Percentiles rank a stretch among this genome's conserved stretches.
phyloP scores from a whole-genome alignment of 2,797 vertebrate species.

The Geotrypetes seraphini region DNA sequence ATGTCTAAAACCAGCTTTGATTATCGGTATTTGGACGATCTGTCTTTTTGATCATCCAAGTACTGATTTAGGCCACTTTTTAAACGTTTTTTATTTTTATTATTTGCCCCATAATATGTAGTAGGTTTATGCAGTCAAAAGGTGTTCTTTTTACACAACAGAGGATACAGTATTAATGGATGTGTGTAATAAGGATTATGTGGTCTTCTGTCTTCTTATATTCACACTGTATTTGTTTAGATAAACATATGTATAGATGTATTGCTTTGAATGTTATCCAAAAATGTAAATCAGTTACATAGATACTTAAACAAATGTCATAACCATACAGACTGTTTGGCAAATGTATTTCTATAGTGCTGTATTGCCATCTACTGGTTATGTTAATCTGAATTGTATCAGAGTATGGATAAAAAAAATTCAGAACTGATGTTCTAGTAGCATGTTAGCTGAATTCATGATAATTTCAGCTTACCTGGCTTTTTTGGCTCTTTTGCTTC shows the following conservation, averaged over 20 bases:
- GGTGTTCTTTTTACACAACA: too few species aligned
- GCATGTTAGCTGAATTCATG: not conserved
- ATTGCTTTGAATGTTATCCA: conserved; percentile 31
- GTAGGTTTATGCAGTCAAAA: too few species aligned
- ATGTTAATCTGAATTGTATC: not conserved
- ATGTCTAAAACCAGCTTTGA: too few species aligned
- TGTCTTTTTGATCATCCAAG: too few species aligned
- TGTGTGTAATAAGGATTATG: too few species aligned
- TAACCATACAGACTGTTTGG: conserved; percentile 23
- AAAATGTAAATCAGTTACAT: conserved; percentile 36
- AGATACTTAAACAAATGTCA: conserved; percentile 31
- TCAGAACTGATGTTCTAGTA: not conserved
- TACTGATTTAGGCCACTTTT: too few species aligned
- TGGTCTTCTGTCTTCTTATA: too few species aligned
- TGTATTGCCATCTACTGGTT: conserved; percentile 53
- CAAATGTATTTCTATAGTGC: conserved; percentile 30
- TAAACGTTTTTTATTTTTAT: too few species aligned
- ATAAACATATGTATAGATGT: conserved; percentile 31
- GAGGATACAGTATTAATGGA: too few species aligned
- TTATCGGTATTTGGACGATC: too few species aligned
- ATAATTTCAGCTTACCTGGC: not conserved
- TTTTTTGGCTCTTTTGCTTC: not conserved
- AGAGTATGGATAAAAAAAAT: not conserved
- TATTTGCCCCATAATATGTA: too few species aligned
- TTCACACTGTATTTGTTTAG: conserved; percentile 24